Evolutionary conservation across 1,140 invertebrate species (phyloP).

Genomic region (Meloidogyne floridensis): DNA sequence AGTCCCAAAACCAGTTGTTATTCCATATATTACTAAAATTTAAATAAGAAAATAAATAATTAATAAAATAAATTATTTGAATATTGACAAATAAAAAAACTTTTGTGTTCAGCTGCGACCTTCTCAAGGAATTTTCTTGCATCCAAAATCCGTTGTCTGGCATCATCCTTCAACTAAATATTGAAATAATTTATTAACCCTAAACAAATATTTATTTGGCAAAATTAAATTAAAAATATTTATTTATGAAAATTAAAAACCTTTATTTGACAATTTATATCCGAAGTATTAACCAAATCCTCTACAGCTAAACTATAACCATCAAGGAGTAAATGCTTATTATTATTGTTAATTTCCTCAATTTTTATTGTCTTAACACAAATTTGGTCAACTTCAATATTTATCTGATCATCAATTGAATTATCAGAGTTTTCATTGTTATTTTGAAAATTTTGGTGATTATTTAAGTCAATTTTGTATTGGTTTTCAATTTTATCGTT

Average conservation of each 20-base stretch:
- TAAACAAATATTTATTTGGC: no score
- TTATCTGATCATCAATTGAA: background rate
- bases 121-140: constrained; percentile 58
- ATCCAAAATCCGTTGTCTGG: constrained; percentile 51
- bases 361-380: background rate
- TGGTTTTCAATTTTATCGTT: background rate
- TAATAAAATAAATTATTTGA: constrained; percentile 38
- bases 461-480: background rate
- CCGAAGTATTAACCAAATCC: background rate
- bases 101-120: constrained; percentile 58
- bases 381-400: background rate
- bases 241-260: background rate
- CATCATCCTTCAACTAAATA: constrained; percentile 52
- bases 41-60: background rate
- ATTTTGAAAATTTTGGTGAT: background rate
- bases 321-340: background rate
- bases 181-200: no score
- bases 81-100: constrained; percentile 32
- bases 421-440: no score
- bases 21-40: constrained; percentile 72
- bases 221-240: background rate
- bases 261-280: constrained; percentile 1
- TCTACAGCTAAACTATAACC: background rate
- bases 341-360: background rate
- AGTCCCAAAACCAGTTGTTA: constrained; percentile 79